Evolutionary conservation across 2,797 vertebrate species (phyloP).

Genomic region (Taeniopygia guttata): DNA sequence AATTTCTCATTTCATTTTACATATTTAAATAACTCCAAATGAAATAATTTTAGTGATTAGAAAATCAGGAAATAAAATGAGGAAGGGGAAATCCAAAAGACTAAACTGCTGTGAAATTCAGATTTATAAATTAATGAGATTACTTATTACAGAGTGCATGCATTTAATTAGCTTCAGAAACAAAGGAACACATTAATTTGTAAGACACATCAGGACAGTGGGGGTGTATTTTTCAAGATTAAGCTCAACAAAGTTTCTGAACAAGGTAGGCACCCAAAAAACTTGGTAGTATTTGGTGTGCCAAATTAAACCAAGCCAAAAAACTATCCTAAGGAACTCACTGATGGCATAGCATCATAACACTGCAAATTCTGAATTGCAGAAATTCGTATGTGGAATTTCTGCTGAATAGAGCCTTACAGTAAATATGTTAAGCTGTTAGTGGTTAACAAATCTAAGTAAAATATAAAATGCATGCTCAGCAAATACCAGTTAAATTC

Average conservation of each 20-base stretch:
- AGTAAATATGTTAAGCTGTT: slow-evolving; percentile 74
- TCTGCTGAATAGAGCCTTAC: slow-evolving; percentile 82
- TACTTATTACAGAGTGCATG: slow-evolving; percentile 51
- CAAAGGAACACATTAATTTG: slow-evolving; percentile 23
- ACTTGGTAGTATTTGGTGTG: not conserved
- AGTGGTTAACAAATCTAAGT: slow-evolving; percentile 76
- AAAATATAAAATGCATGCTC: slow-evolving; percentile 75
- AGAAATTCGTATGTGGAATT: slow-evolving; percentile 55
- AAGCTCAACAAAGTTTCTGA: not conserved
- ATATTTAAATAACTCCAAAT: not conserved
- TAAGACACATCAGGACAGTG: not conserved
- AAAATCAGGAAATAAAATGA: not conserved
- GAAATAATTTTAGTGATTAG: not conserved
- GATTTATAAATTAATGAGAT: slow-evolving; percentile 54
- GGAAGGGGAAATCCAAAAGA: not conserved
- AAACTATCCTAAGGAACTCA: not conserved
- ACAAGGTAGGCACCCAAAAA: not conserved
- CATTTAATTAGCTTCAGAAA: slow-evolving; percentile 53
- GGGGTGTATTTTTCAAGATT: not conserved
- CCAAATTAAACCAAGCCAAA: not conserved
- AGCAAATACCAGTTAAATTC: slow-evolving; percentile 58
- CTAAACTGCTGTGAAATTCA: slow-evolving; percentile 22
- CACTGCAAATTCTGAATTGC: not conserved
- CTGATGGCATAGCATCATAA: not conserved
- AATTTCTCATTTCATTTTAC: not conserved